phyloP scores from a whole-genome alignment of 2,113 vertebrate genomes.

The Cricetomys ansorgei region DNA sequence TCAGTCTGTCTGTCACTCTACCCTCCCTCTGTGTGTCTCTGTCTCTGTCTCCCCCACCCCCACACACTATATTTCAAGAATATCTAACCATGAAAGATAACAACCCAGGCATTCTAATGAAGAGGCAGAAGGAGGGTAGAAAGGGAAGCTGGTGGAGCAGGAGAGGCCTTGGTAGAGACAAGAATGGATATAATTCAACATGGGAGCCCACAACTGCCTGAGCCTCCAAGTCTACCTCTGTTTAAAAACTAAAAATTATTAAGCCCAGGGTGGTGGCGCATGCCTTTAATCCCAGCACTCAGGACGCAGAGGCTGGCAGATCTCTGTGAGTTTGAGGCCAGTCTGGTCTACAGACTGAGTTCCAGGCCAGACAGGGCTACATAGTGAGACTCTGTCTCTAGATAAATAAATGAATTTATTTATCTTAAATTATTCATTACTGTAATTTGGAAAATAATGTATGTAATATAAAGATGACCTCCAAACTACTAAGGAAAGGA shows the following conservation, averaged over 20 bases:
- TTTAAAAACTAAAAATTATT: background rate
- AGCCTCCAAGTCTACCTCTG: background rate
- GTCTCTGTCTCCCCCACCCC: background rate
- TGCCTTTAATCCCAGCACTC: background rate
- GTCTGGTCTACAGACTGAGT: background rate
- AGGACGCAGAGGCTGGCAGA: background rate
- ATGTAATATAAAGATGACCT: background rate
- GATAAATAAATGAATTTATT: background rate
- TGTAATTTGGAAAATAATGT: background rate
- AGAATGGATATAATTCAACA: background rate
- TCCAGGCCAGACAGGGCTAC: background rate
- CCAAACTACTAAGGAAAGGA: slow-evolving; percentile 16
- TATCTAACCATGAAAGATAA: background rate
- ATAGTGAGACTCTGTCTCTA: background rate
- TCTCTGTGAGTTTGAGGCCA: background rate
- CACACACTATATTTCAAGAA: background rate
- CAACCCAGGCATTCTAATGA: background rate
- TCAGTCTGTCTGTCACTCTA: background rate
- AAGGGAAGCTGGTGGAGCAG: background rate
- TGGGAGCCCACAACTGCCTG: background rate
- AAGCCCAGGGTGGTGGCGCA: background rate
- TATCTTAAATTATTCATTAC: background rate
- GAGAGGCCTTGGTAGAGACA: background rate
- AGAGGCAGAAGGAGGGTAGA: background rate
- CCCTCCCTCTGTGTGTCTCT: background rate